Percentiles rank a stretch among this genome's conserved stretches.
Evolutionary conservation across 2,888 invertebrate species (phyloP).

Genomic region (Colostygia pectinataria): DNA sequence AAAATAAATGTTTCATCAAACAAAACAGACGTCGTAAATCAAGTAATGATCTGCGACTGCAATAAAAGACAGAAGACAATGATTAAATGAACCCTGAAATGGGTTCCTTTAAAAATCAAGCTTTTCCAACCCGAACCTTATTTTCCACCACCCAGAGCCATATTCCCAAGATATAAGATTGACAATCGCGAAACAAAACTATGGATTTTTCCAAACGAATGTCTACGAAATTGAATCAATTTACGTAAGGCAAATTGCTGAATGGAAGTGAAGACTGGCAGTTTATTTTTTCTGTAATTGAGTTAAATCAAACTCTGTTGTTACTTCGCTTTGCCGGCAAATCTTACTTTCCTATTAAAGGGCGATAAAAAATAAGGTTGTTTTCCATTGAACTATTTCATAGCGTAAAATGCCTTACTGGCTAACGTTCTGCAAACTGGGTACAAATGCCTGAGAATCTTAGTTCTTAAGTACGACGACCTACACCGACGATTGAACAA

Average conservation of each 20-base stretch:
- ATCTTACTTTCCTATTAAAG: too few relatives aligned
- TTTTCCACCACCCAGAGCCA: background rate
- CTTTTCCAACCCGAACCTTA: background rate
- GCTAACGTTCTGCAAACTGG: too few relatives aligned
- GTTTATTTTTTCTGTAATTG: conserved; percentile 54
- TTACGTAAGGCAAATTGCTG: conserved; percentile 57
- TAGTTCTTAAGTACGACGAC: too few relatives aligned
- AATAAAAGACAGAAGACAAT: conserved; percentile 6
- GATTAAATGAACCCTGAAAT: conserved; percentile 3
- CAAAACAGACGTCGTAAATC: conserved; percentile 3
- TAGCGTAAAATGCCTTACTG: too few relatives aligned
- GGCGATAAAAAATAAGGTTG: too few relatives aligned
- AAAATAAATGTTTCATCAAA: background rate
- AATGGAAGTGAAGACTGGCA: conserved; percentile 45
- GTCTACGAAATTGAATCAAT: conserved; percentile 59
- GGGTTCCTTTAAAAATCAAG: conserved; percentile 3
- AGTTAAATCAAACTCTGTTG: conserved; percentile 47
- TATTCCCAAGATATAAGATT: conserved; percentile 30
- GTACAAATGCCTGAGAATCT: too few relatives aligned
- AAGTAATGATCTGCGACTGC: conserved; percentile 7
- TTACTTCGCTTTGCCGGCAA: background rate
- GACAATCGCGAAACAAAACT: conserved; percentile 30
- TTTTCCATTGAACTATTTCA: too few relatives aligned
- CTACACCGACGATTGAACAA: too few relatives aligned
- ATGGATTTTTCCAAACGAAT: conserved; percentile 31